A percentile compares a stretch with the other conserved stretches of the same genome.
Evolutionary conservation across 2,888 invertebrate genomes (phyloP).

Genomic region (Lysandra coridon): DNA sequence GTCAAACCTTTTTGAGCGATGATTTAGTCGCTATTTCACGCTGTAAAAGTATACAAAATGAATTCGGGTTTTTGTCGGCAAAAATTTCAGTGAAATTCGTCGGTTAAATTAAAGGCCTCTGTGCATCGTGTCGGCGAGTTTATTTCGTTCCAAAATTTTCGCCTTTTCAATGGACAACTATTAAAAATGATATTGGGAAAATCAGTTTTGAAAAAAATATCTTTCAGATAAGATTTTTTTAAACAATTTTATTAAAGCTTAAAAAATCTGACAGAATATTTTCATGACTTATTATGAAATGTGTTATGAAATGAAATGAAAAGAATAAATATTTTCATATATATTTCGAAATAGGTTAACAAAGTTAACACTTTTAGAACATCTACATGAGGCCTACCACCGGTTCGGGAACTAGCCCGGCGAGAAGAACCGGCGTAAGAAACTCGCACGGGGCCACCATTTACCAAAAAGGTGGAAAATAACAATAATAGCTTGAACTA

Average conservation of each 20-base stretch:
- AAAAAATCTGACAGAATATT: neutral
- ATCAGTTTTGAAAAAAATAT: neutral
- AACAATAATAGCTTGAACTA: too few relatives aligned
- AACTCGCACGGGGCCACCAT: too few relatives aligned
- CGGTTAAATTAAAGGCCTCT: slow-evolving; percentile 16
- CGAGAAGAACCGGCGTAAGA: too few relatives aligned
- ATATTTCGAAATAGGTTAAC: too few relatives aligned
- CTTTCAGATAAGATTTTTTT: neutral
- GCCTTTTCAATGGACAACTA: neutral
- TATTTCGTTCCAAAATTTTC: slow-evolving; percentile 12
- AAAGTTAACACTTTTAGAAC: too few relatives aligned
- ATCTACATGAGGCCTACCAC: too few relatives aligned
- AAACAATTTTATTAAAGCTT: too few relatives aligned
- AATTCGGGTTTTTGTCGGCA: slow-evolving; percentile 6
- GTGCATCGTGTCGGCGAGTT: slow-evolving; percentile 5
- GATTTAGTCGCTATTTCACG: neutral
- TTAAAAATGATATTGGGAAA: slow-evolving; percentile 10
- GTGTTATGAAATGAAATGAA: too few relatives aligned
- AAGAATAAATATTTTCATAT: too few relatives aligned
- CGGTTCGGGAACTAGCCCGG: too few relatives aligned
- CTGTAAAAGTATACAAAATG: slow-evolving; percentile 13
- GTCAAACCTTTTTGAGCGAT: neutral
- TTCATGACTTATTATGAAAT: neutral
- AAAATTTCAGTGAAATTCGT: neutral
- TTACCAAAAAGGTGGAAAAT: too few relatives aligned